Evolutionary conservation across 2,888 invertebrate genomes (phyloP).

Genomic region (Drosophila leonis): DNA sequence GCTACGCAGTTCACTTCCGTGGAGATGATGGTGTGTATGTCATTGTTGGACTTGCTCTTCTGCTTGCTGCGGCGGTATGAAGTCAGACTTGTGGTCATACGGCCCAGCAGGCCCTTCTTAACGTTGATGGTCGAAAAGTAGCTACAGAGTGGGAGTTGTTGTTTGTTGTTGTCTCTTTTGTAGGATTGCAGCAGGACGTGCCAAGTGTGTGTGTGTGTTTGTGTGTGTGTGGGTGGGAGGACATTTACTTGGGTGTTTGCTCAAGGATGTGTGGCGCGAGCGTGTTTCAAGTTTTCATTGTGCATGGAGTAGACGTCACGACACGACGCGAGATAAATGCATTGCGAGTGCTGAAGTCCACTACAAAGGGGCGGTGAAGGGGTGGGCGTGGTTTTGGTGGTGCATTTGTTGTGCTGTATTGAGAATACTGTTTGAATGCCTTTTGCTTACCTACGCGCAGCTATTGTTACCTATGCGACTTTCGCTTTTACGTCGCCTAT

Average conservation of each 20-base stretch:
- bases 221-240: slow-evolving; percentile 12
- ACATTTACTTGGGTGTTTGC: slow-evolving; percentile 1
- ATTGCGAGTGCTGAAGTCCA: not conserved
- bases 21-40: slow-evolving; percentile 80
- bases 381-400: not conserved
- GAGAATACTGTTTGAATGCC: slow-evolving; percentile 25
- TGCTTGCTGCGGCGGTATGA: slow-evolving; percentile 84
- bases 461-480: slow-evolving; percentile 33
- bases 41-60: slow-evolving; percentile 84
- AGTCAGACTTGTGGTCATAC: slow-evolving; percentile 85
- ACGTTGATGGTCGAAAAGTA: slow-evolving; percentile 85
- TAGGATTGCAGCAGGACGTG: slow-evolving; percentile 18
- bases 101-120: slow-evolving; percentile 84
- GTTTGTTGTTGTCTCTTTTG: slow-evolving; percentile 13
- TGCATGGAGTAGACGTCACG: slow-evolving; percentile 35
- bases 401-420: slow-evolving; percentile 44
- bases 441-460: slow-evolving; percentile 47
- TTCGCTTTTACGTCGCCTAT: slow-evolving; percentile 40
- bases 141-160: slow-evolving; percentile 58
- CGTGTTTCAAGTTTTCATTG: slow-evolving; percentile 10
- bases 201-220: slow-evolving; percentile 13
- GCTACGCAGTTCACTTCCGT: slow-evolving; percentile 65
- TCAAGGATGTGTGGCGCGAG: slow-evolving; percentile 16
- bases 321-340: slow-evolving; percentile 16
- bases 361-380: not conserved